Base-by-base conservation (phyloP, 2,797 vertebrate species). In the Chaetodon trifasciatus region DNA sequence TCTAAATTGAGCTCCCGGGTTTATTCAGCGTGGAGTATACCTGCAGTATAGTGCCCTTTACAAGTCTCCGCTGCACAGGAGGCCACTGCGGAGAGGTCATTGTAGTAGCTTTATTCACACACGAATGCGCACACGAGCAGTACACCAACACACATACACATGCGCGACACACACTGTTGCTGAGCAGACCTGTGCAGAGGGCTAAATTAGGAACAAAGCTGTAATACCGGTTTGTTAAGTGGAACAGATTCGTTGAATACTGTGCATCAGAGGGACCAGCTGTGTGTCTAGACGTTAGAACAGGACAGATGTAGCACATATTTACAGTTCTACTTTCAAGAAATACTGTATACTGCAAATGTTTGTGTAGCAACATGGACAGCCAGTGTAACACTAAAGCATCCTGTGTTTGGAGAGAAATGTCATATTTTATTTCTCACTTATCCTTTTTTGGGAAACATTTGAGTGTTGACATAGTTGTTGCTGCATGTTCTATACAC, bases 361-460 rank as follows among this genome's bases (percentile, higher is more conserved):
- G 68, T 71, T 78, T 57, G 68, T 7, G 68, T 9, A 46, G 19
- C 57, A 60, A 77, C 47, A 65, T 55, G 56, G 49, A 56, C 35
- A 15, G 32, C 4, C 16, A 70, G 19, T 16, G 21, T 32, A 50
- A 52, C 23, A 67, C 19, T n/a, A 57, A 71, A 62, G 8, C 21
- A 55, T 0, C 11, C 19, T 17, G 12, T 50, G 9, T 65, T 78
- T 61, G 63, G 50, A 75, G 70, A 85, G 81, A 86, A 87, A 82
- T 85, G 32, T 47, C 70, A 39, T 53, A 65, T 91, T 93, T 93
- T 86, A 85, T 92, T 93, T 91, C 89, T 94, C 58, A 39, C 89
- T 95, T 90, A 92, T 92, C 91, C 62, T 81, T 82, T 82, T 74
- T 86, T 79, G 61, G 24, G 52, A 76, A 85, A 67, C 65, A 80